Percentiles rank a stretch among this genome's conserved stretches.
Evolutionary conservation across 2,888 invertebrate species (phyloP).

Genomic region (Patella ulyssiponensis): DNA sequence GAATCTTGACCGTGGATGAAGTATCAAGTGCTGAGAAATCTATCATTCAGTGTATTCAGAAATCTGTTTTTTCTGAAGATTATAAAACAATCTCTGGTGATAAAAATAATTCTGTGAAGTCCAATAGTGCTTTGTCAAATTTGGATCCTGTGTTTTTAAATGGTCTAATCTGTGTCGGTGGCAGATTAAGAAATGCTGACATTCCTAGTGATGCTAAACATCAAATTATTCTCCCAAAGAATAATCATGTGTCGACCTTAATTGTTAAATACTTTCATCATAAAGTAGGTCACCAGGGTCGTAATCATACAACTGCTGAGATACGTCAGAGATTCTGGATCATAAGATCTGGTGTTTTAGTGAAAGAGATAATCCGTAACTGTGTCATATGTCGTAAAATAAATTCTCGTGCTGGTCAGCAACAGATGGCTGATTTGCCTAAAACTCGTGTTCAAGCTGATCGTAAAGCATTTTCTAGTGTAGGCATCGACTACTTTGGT

Average conservation of each 20-base stretch:
- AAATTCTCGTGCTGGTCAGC: too few relatives aligned
- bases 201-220: background rate
- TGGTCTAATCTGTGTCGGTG: constrained; percentile 14
- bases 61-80: background rate
- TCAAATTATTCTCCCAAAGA: background rate
- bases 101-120: background rate
- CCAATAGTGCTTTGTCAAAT: background rate
- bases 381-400: constrained; percentile 4
- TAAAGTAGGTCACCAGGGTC: constrained; percentile 13
- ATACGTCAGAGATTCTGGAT: constrained; percentile 12
- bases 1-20: background rate
- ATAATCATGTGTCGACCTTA: background rate
- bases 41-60: constrained; percentile 6
- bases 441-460: background rate
- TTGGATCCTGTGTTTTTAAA: constrained; percentile 4
- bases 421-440: background rate
- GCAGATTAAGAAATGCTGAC: background rate
- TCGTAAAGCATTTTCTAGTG: background rate
- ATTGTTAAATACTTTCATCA: constrained; percentile 3
- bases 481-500: background rate
- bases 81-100: too few relatives aligned
- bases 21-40: background rate
- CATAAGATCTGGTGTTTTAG: background rate
- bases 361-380: constrained; percentile 9
- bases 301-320: background rate